A percentile compares a stretch with the other conserved stretches of the same genome.
phyloP scores from a whole-genome alignment of 1,140 invertebrate species.

The Homarus americanus region DNA sequence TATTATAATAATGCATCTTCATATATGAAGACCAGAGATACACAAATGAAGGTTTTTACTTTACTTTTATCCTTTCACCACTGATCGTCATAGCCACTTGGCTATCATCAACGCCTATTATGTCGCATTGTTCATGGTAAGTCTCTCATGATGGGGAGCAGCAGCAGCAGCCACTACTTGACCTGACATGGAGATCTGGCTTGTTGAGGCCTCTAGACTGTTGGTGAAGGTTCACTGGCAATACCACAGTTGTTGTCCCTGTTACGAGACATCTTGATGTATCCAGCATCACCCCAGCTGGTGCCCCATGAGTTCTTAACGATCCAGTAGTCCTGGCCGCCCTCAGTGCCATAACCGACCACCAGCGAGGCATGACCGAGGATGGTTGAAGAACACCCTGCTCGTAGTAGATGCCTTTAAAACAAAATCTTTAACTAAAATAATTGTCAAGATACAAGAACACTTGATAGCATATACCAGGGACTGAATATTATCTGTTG shows the following conservation, averaged over 20 bases:
- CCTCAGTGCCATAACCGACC: constrained; percentile 76
- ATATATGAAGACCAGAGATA: background rate
- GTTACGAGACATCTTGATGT: constrained; percentile 94
- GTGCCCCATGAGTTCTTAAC: constrained; percentile 91
- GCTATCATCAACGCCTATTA: background rate
- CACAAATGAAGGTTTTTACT: background rate
- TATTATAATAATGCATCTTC: background rate
- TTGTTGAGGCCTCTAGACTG: constrained; percentile 83
- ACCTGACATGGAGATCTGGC: background rate
- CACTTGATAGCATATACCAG: too few relatives aligned
- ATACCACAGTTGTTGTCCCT: constrained; percentile 93
- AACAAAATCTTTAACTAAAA: too few relatives aligned
- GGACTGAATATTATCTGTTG: too few relatives aligned
- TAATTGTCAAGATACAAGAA: too few relatives aligned
- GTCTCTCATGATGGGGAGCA: background rate
- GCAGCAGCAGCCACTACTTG: background rate
- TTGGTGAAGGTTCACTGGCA: constrained; percentile 88
- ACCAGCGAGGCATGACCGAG: constrained; percentile 94
- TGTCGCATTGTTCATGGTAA: background rate
- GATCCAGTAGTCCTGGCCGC: constrained; percentile 87
- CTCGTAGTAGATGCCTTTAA: constrained; percentile 84
- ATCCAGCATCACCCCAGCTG: constrained; percentile 91
- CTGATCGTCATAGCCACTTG: background rate
- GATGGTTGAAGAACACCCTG: constrained; percentile 83
- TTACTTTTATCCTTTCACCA: background rate